Evolutionary conservation across 2,113 vertebrate genomes (phyloP).

Genomic region (Esox niger): DNA sequence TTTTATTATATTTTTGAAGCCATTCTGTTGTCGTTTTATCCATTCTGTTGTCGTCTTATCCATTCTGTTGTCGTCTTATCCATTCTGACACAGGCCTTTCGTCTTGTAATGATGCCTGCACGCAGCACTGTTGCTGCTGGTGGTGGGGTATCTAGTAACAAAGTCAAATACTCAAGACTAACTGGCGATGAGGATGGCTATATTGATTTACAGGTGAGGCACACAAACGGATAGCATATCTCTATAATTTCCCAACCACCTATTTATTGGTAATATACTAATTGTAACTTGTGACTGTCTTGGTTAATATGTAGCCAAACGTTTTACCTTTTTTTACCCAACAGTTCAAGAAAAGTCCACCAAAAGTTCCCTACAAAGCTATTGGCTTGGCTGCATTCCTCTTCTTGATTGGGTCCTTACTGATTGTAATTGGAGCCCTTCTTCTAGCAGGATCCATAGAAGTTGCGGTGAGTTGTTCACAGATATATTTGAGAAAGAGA

Average conservation of each 20-base stretch:
- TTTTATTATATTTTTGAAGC: no score
- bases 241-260: not conserved
- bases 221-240: not conserved
- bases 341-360: constrained; percentile 93
- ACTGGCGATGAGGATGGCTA: constrained; percentile 89
- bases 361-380: constrained; percentile 94
- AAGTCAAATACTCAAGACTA: constrained; percentile 92
- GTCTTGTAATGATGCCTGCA: constrained; percentile 75
- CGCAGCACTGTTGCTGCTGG: constrained; percentile 74
- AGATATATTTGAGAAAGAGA: no score
- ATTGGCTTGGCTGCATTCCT: constrained; percentile 87
- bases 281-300: no score
- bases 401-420: constrained; percentile 87
- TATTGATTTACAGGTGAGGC: constrained; percentile 90
- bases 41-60: no score
- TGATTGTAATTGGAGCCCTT: constrained; percentile 89
- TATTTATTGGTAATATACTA: not conserved
- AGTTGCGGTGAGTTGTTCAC: constrained; percentile 78
- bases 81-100: constrained; percentile 15
- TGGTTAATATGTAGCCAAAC: not conserved
- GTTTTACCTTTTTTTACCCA: not conserved
- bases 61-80: not conserved
- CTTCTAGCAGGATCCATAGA: constrained; percentile 86
- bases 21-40: no score
- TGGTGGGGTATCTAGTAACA: constrained; percentile 80